A percentile compares a stretch with the other conserved stretches of the same genome.
These are phyloP conservation scores for Enteromius viviparus DNA, from an alignment of 2,797 vertebrate genomes.

Conservation along the genomic window DNA sequence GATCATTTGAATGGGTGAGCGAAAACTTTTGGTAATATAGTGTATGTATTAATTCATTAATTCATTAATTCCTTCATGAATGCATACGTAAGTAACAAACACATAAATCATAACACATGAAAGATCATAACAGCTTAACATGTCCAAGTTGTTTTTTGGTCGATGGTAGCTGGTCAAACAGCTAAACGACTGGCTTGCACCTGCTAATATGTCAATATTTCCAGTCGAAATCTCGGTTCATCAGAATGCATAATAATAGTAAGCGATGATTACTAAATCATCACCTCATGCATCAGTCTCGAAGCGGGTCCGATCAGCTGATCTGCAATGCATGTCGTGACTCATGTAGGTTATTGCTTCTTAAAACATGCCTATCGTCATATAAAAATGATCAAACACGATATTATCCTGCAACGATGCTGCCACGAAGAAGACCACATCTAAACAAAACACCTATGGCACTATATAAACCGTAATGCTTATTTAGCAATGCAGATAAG, in stretches of 20 bases:
- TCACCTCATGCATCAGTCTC: not conserved
- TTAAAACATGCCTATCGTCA: not conserved
- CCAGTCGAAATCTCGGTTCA: not conserved
- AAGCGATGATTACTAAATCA: not conserved
- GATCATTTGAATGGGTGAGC: too few species aligned
- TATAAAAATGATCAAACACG: not conserved
- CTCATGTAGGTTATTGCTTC: constrained; percentile 23
- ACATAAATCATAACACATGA: not conserved
- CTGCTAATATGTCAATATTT: not conserved
- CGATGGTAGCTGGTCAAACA: not conserved
- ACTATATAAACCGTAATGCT: not conserved
- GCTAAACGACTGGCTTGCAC: not conserved
- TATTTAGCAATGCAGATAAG: not conserved
- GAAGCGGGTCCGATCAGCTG: constrained; percentile 31
- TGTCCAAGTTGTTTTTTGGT: not conserved
- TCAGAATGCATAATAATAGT: not conserved
- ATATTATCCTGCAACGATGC: not conserved
- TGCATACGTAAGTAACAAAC: not conserved
- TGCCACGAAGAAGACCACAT: not conserved
- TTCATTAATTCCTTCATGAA: too few species aligned
- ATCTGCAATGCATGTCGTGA: constrained; percentile 23
- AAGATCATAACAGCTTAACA: not conserved
- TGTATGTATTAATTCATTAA: too few species aligned
- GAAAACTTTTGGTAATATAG: too few species aligned
- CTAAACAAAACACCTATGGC: not conserved